A percentile compares a stretch with the other conserved stretches of the same genome.
Conservation (phyloP, 2,888 invertebrate species). For the Amitus sp. region DNA sequence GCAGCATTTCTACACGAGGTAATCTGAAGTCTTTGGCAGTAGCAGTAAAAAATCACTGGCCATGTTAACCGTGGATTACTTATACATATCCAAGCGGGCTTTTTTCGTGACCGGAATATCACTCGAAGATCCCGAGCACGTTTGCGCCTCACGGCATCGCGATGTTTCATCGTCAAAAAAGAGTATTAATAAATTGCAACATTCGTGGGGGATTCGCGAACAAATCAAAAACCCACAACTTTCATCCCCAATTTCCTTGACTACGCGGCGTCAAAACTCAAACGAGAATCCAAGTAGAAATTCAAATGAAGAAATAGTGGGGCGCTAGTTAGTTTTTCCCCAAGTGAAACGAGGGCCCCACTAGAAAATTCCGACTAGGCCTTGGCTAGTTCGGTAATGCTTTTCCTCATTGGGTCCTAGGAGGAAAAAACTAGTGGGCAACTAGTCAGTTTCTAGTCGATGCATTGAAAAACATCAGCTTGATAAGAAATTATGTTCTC, state of each 20-base stretch:
- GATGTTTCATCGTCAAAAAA: conserved; percentile 22
- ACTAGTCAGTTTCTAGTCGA: too few relatives aligned
- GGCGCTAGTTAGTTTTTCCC: too few relatives aligned
- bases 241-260: conserved; percentile 1
- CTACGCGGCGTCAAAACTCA: neutral
- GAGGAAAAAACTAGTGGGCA: too few relatives aligned
- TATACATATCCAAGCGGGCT: neutral
- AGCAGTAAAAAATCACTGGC: neutral
- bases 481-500: too few relatives aligned
- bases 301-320: too few relatives aligned
- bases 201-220: conserved; percentile 3
- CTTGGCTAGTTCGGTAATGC: too few relatives aligned
- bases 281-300: too few relatives aligned
- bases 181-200: conserved; percentile 24
- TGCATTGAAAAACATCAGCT: too few relatives aligned
- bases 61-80: neutral
- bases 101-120: conserved; percentile 8
- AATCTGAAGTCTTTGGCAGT: neutral
- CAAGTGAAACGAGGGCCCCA: too few relatives aligned
- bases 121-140: neutral
- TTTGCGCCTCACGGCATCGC: conserved; percentile 21
- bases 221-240: neutral
- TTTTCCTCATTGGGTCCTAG: too few relatives aligned
- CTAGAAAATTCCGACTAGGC: too few relatives aligned
- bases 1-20: neutral